Evolutionary conservation across 1,140 invertebrate species (phyloP).

Genomic region (Phocides pigmalion): DNA sequence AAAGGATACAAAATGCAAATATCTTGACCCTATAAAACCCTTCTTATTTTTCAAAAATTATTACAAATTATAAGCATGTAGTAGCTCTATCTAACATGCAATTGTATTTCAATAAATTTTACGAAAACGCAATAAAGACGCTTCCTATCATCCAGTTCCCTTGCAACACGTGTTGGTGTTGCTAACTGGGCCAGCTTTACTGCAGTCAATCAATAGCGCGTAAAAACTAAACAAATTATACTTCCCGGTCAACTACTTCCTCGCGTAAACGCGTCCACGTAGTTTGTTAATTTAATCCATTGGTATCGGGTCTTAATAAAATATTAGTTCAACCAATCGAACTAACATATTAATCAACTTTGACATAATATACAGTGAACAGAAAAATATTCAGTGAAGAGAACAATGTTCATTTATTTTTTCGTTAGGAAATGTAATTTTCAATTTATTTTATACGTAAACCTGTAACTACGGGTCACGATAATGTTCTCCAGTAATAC

Average conservation of each 20-base stretch:
- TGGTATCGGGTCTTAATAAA: slow-evolving; percentile 3
- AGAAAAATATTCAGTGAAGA: too few species aligned
- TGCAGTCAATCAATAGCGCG: slow-evolving; percentile 66
- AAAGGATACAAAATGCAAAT: too few species aligned
- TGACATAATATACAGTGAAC: too few species aligned
- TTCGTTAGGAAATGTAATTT: too few species aligned
- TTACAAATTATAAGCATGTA: not conserved
- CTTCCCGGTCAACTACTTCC: slow-evolving; percentile 35
- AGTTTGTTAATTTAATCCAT: not conserved
- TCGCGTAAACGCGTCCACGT: slow-evolving; percentile 10
- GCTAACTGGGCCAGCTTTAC: slow-evolving; percentile 55
- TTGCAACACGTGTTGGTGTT: slow-evolving; percentile 36
- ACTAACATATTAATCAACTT: not conserved
- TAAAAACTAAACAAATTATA: slow-evolving; percentile 61
- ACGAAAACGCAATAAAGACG: slow-evolving; percentile 14
- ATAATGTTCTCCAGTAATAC: too few species aligned
- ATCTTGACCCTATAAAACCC: too few species aligned
- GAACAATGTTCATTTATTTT: too few species aligned
- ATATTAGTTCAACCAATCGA: slow-evolving; percentile 17
- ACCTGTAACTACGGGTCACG: too few species aligned
- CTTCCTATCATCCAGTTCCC: slow-evolving; percentile 24
- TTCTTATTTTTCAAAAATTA: too few species aligned
- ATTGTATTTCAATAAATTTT: slow-evolving; percentile 4
- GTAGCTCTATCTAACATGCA: not conserved
- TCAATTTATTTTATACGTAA: too few species aligned